Evolutionary conservation across 2,797 vertebrate genomes (phyloP).

Genomic region (Tokudaia muenninki): DNA sequence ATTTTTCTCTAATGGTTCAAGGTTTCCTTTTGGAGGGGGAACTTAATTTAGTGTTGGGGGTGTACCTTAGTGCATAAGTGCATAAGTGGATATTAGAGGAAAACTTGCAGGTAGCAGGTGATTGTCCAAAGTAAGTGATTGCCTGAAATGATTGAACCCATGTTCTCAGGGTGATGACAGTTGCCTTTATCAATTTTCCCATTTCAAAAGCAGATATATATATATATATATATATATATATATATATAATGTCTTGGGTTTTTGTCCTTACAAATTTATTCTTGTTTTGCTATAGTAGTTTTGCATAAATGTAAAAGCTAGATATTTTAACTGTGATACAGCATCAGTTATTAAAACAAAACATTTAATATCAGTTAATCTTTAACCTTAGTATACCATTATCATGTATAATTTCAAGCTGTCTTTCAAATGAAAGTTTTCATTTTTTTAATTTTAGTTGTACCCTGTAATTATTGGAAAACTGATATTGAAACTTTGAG

Average conservation of each 20-base stretch:
- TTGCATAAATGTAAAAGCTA: not conserved
- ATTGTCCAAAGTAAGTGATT: not conserved
- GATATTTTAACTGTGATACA: not conserved
- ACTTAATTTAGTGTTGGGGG: not conserved
- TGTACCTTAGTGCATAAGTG: not conserved
- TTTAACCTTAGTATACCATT: not conserved
- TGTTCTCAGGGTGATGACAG: not conserved
- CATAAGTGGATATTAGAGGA: not conserved
- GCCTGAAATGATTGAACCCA: not conserved
- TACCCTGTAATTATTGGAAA: not conserved
- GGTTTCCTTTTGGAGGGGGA: not conserved
- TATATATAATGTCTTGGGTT: no score
- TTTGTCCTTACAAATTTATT: not conserved
- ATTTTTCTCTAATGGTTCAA: not conserved
- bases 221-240: no score
- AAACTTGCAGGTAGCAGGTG: not conserved
- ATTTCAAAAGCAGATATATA: no score
- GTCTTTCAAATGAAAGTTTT: not conserved
- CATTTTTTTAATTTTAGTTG: not conserved
- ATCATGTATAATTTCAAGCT: not conserved
- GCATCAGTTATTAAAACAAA: not conserved
- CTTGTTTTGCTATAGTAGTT: not conserved
- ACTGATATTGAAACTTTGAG: not conserved
- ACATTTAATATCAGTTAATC: not conserved
- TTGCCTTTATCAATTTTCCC: not conserved